These are phyloP conservation scores for Pardosa pseudoannulata DNA, from an alignment of 2,888 invertebrate genomes.

Conservation along the genomic window DNA sequence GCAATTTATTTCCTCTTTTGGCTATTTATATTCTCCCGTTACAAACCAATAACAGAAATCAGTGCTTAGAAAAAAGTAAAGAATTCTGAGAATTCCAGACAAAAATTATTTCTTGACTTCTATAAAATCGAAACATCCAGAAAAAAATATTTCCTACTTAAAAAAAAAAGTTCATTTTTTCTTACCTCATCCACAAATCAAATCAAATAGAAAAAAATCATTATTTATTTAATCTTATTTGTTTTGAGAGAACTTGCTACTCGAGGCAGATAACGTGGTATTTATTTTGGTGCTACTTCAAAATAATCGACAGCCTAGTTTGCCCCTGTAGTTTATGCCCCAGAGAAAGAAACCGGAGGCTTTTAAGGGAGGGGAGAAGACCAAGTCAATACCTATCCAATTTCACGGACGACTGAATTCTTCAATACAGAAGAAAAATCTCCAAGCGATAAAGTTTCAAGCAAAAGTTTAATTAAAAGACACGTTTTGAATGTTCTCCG, in stretches of 20 bases:
- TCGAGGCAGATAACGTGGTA: constrained; percentile 1
- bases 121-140: no score
- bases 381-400: constrained; percentile 66
- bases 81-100: no score
- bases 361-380: not conserved
- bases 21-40: no score
- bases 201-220: constrained; percentile 1
- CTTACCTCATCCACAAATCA: not conserved
- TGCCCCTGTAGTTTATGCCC: constrained; percentile 23
- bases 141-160: no score
- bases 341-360: not conserved
- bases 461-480: constrained; percentile 69
- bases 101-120: no score
- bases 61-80: no score
- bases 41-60: no score
- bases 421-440: constrained; percentile 68
- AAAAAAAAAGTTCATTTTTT: not conserved
- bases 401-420: constrained; percentile 45
- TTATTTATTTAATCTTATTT: not conserved
- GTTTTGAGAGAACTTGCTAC: not conserved
- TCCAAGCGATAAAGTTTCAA: constrained; percentile 57
- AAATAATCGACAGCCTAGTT: constrained; percentile 25
- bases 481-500: constrained; percentile 25
- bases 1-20: no score
- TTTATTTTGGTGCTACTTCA: constrained; percentile 41